Conservation (phyloP, 2,113 vertebrate species). For the Gasterosteus aculeatus region DNA sequence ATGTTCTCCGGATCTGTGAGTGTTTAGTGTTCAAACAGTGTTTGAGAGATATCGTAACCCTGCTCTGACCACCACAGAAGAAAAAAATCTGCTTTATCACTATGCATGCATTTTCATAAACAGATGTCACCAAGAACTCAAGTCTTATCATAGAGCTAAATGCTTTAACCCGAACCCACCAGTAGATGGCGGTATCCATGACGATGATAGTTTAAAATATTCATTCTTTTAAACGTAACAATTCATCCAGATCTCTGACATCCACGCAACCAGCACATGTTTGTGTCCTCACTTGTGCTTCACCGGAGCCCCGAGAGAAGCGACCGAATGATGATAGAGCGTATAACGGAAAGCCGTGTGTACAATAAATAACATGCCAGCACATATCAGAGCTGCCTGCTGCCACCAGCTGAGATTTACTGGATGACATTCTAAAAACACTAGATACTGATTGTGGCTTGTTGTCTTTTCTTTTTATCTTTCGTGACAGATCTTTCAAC, state of each 20-base stretch:
- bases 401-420: neutral
- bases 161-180: neutral
- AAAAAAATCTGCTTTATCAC: neutral
- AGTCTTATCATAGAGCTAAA: neutral
- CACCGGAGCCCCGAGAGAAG: neutral
- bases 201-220: neutral
- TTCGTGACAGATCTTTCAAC: neutral
- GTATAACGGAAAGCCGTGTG: neutral
- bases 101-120: neutral
- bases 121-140: neutral
- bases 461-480: neutral
- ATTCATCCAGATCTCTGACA: neutral
- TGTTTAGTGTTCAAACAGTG: neutral
- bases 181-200: slow-evolving; percentile 24
- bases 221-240: neutral
- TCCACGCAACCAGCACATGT: neutral
- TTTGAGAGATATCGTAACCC: neutral
- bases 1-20: neutral
- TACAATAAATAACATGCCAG: neutral
- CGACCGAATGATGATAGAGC: neutral
- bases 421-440: neutral
- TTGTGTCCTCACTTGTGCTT: neutral
- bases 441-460: neutral
- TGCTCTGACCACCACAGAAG: neutral
- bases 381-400: slow-evolving; percentile 2